Evolutionary conservation across 2,888 invertebrate genomes (phyloP), one percentile per base, ranked within the genome.

Genomic region (Drosophila koepferae): DNA sequence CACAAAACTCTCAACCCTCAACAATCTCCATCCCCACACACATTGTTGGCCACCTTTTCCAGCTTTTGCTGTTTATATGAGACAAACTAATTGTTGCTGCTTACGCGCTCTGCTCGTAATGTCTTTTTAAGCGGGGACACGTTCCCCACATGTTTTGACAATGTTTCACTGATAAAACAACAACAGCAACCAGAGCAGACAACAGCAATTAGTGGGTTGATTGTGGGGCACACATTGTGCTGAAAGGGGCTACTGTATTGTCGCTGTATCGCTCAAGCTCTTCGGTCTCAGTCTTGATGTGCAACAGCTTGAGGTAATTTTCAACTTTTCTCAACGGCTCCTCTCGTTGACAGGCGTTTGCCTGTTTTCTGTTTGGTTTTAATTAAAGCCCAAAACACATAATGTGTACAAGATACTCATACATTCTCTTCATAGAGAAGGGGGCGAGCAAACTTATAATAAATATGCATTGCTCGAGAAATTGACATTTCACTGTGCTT

Each of bases 281-380:
- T 23, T 55, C 38, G 62, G 46, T 31, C 49, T 36, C 23, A 20
- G 38, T 65, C 69, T 70, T 80, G 78, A 81, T 81, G 81, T 86
- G 90, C 90, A 92, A 91, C 91, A 92, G 92, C 92, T 91, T 89
- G 90, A 82, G 90, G 92, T 90, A 89, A 87, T 91, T 92, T 86
- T 89, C 84, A 86, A 85, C 79, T 90, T 84, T 83, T 71, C 65
- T 54, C 75, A 56, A 64, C 69, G 54, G 58, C 66, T 64, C 48
- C 69, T 80, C 82, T 80, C 82, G 79, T 79, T 83, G 82, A 84
- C 81, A 82, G 84, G 61, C 77, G 71, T 80, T 81, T 75, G 86
- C 75, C 72, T 73, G 74, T 56, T 74, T 77, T 28, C 28, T 89
- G 86, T 87, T 86, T 87, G 83, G 71, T 87, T 89, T 89, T 87